Evolutionary conservation across 2,113 vertebrate species (phyloP).

Genomic region (Ceyx margarethae): DNA sequence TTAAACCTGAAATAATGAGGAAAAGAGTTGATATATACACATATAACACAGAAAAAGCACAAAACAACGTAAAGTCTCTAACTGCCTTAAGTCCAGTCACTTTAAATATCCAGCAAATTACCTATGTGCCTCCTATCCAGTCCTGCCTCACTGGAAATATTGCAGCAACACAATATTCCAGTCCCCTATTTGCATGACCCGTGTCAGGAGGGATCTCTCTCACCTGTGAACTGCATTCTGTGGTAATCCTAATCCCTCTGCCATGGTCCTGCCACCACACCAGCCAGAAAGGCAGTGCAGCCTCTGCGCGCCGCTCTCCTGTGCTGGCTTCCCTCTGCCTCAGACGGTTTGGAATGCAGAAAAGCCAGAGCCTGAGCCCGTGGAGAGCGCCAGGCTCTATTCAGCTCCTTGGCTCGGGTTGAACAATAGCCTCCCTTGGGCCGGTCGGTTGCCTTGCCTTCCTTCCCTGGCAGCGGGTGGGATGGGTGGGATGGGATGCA

Average conservation of each 20-base stretch:
- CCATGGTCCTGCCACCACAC: conserved; percentile 67
- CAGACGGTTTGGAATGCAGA: conserved; percentile 77
- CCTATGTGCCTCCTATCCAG: not conserved
- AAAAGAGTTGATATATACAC: not conserved
- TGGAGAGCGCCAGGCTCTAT: conserved; percentile 55
- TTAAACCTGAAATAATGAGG: not conserved
- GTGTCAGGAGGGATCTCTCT: conserved; percentile 49
- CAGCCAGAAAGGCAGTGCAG: conserved; percentile 34
- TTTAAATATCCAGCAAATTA: not conserved
- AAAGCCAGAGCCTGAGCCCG: conserved; percentile 73
- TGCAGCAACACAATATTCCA: not conserved
- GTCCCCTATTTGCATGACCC: not conserved
- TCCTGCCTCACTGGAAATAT: not conserved
- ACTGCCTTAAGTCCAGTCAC: not conserved
- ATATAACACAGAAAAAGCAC: not conserved
- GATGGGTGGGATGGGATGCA: not conserved
- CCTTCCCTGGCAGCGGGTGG: not conserved
- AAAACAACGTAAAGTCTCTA: not conserved
- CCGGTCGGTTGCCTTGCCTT: not conserved
- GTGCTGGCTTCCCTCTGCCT: conserved; percentile 15
- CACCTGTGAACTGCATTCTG: conserved; percentile 80
- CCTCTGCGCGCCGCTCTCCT: not conserved
- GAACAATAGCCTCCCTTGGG: conserved; percentile 69
- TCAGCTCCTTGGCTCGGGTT: conserved; percentile 34
- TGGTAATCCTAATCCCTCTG: conserved; percentile 16